Evolutionary conservation across 2,888 invertebrate genomes (phyloP), one percentile per base, ranked within the genome.

Genomic region (Lepetodrilus schrolli): DNA sequence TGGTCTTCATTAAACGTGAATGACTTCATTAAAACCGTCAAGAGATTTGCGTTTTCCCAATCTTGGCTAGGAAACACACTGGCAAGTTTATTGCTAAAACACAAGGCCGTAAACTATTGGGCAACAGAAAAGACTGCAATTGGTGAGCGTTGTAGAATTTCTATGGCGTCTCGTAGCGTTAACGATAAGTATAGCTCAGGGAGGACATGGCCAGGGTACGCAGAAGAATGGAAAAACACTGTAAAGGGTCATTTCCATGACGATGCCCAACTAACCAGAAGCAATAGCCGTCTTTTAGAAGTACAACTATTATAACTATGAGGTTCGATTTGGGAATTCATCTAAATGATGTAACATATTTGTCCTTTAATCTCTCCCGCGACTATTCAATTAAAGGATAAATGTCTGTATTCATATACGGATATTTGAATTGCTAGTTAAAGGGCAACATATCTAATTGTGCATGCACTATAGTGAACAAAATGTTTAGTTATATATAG

Each of bases 1-100:
- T 58, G 58, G 58, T 58, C 58, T 58, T 58, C 58, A 58, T 58
- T 58, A 58, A 58, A 58, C 58, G 58, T 26, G 58, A 58, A 58
- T 58, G 58, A 58, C 58, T 58, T 58, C 58, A 58, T 58, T 58
- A 58, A 58, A 58, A 58, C 26, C 58, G 58, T 58, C 58, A 58
- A 58, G 58, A 58, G 58, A 58, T 23, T 58, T 58, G 58, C 58
- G 58, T 58, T 58, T 58, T 58, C 58, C 58, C 58, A 58, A 58
- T 58, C 58, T 58, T 17, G 30, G 13, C 58, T 34, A 17, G 17
- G 17, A 58, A 58, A 58, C 58, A 58, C 30, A 58, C 30, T 58
- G 58, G 26, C 58, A 58, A 58, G 26, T 58, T 58, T 58, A 58
- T 58, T 26, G 58, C 58, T 58, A 58, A 58, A 58, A 58, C 58